These are phyloP conservation scores for Acropora yongei DNA, from an alignment of 64 coral and sea anemone species.

Conservation along the genomic window DNA sequence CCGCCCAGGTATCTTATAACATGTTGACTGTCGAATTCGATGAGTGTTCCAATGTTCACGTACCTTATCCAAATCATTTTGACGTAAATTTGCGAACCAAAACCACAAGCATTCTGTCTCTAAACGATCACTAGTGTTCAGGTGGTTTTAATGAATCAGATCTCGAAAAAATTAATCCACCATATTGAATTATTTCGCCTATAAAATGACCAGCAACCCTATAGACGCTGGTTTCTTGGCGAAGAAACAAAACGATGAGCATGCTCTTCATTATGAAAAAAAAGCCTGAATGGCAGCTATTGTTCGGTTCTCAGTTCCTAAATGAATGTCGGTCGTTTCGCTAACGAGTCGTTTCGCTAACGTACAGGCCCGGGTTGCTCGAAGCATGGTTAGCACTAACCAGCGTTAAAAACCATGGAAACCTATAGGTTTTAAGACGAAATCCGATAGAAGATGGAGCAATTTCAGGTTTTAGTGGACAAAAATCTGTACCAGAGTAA, in stretches of 20 bases:
- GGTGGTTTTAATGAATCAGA: conserved; percentile 3
- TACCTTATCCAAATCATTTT: background rate
- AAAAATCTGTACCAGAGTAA: too few species aligned
- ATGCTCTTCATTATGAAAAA: conserved; percentile 4
- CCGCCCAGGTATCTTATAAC: conserved; percentile 37
- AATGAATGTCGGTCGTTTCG: too few species aligned
- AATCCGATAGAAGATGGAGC: too few species aligned
- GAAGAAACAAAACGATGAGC: conserved; percentile 35
- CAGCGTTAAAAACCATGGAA: too few species aligned
- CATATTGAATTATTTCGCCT: conserved; percentile 15
- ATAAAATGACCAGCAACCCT: conserved; percentile 3
- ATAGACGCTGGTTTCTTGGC: background rate
- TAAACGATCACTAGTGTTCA: background rate
- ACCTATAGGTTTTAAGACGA: too few species aligned
- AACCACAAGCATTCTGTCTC: too few species aligned
- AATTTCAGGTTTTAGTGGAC: too few species aligned
- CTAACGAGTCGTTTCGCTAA: too few species aligned
- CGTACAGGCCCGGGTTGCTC: too few species aligned
- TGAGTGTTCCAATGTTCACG: conserved; percentile 47
- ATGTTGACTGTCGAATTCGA: conserved; percentile 36
- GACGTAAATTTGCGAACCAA: background rate
- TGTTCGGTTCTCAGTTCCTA: background rate
- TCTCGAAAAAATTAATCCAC: conserved; percentile 35
- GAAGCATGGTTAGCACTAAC: too few species aligned
- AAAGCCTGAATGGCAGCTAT: conserved; percentile 11